Evolutionary conservation across 1,140 invertebrate species (phyloP).

Genomic region (Zaprionus gabonicus): DNA sequence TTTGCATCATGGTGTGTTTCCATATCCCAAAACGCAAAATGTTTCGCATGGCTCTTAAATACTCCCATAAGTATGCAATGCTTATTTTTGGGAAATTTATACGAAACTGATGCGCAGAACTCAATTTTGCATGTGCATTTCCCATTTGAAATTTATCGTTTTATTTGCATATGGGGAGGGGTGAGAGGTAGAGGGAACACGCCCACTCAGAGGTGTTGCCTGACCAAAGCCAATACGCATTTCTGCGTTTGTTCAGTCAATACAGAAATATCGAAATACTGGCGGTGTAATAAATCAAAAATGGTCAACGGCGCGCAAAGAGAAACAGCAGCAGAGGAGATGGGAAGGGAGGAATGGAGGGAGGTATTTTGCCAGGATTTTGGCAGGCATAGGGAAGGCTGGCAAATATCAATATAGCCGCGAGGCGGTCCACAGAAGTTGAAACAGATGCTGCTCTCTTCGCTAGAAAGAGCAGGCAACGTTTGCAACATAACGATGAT

Average conservation of each 20-base stretch:
- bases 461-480: too few species aligned
- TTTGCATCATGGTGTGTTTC: not conserved
- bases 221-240: not conserved
- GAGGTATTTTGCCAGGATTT: not conserved
- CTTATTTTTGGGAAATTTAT: conserved; percentile 1
- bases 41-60: not conserved
- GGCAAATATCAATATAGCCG: conserved; percentile 4
- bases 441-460: not conserved
- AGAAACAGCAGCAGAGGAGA: too few species aligned
- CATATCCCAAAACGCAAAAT: not conserved
- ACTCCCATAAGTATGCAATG: not conserved
- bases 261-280: conserved; percentile 10
- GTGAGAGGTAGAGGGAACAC: not conserved
- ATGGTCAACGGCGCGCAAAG: conserved; percentile 2
- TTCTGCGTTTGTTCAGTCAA: conserved; percentile 2
- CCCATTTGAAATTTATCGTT: not conserved
- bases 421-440: not conserved
- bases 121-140: not conserved
- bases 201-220: conserved; percentile 1
- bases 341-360: not conserved
- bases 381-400: not conserved
- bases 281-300: conserved; percentile 9
- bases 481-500: not conserved
- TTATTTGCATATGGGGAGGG: not conserved
- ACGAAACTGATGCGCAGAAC: not conserved